Conservation (phyloP, 2,797 vertebrate species). For the Liasis olivaceus region DNA sequence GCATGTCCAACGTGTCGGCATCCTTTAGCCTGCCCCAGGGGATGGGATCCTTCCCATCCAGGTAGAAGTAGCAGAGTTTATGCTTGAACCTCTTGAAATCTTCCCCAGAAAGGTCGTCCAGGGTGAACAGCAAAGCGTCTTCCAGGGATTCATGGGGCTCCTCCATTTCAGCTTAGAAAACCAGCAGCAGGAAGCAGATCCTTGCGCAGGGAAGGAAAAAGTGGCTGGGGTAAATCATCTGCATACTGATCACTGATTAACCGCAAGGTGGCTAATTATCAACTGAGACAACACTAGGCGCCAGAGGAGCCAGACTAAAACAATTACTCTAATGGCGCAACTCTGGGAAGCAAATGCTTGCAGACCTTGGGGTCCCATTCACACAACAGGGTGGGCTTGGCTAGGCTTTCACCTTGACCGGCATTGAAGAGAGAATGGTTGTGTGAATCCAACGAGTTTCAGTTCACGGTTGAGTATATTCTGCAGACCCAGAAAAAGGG, state of each 20-base stretch:
- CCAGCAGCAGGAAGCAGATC: neutral
- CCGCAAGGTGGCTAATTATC: neutral
- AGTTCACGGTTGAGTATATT: neutral
- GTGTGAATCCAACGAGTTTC: neutral
- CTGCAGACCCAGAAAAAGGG: neutral
- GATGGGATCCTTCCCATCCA: neutral
- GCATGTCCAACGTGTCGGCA: neutral
- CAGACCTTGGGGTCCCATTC: neutral
- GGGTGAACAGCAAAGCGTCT: neutral
- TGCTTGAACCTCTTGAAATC: constrained; percentile 29
- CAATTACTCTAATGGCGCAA: neutral
- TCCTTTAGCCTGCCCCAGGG: neutral
- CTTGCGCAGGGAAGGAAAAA: neutral
- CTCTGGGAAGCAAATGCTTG: neutral
- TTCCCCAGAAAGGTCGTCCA: neutral
- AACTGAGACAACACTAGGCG: neutral
- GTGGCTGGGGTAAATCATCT: neutral
- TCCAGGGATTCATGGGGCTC: accelerated
- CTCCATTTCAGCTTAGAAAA: neutral
- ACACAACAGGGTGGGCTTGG: neutral
- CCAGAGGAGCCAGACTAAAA: neutral
- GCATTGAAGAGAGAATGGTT: neutral
- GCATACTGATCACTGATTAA: neutral
- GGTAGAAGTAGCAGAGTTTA: neutral
- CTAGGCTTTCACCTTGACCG: neutral